These are phyloP conservation scores for Cinclus mexicanus DNA, from an alignment of 2,113 vertebrate genomes.

Conservation along the genomic window DNA sequence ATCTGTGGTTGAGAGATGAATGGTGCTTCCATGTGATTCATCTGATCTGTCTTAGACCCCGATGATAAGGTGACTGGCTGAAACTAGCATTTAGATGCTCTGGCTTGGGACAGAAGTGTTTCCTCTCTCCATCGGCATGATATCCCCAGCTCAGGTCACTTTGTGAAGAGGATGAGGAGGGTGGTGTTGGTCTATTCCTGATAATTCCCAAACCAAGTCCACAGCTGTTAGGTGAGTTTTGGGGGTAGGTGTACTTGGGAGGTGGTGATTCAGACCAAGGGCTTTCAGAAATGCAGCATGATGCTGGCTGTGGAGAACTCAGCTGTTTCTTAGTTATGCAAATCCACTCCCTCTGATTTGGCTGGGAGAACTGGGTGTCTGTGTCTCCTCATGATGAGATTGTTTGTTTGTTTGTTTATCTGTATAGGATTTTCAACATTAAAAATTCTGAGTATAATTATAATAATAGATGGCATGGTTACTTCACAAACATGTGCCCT, in stretches of 20 bases:
- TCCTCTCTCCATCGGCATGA: neutral
- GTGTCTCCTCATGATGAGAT: neutral
- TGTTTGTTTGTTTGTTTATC: constrained; percentile 50
- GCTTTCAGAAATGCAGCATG: neutral
- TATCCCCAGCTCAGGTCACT: neutral
- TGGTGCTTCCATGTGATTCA: neutral
- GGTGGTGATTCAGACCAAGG: neutral
- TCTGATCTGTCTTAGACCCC: neutral
- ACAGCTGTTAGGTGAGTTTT: neutral
- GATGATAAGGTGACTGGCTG: neutral
- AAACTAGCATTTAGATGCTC: neutral
- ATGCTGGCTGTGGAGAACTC: neutral
- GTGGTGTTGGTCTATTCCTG: neutral
- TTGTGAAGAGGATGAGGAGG: neutral
- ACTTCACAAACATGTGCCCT: constrained; percentile 24
- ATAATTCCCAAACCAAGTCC: neutral
- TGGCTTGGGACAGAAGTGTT: neutral
- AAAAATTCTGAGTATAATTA: constrained; percentile 2
- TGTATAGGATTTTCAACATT: neutral
- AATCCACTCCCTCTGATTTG: neutral
- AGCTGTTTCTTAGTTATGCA: constrained; percentile 38
- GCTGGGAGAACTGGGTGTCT: constrained; percentile 16
- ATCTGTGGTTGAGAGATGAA: neutral
- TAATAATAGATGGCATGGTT: constrained; percentile 11
- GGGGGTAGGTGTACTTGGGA: neutral